A percentile compares a stretch with the other conserved stretches of the same genome.
Conservation (phyloP, 2,888 invertebrate species). For the Euplagia quadripunctaria region DNA sequence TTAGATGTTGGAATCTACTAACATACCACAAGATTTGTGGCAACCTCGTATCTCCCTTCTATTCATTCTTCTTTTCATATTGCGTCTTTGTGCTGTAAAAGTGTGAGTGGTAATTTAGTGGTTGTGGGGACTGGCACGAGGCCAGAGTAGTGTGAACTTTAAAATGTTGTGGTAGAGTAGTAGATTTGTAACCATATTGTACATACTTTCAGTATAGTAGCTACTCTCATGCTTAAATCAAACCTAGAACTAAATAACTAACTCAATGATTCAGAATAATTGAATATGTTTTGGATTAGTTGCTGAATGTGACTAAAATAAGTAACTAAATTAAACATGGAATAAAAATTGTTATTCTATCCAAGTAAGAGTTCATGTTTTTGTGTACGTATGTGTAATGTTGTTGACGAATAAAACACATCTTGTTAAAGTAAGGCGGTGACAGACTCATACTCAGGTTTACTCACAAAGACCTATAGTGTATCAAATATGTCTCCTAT, state of each 20-base stretch:
- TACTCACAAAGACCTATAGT: neutral
- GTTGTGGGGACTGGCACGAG: neutral
- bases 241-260: neutral
- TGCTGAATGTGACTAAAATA: neutral
- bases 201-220: neutral
- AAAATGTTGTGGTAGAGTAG: conserved; percentile 20
- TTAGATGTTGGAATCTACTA: conserved; percentile 17
- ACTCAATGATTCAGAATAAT: neutral
- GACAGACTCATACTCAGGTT: neutral
- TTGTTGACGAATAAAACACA: neutral
- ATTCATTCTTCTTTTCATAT: neutral
- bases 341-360: neutral
- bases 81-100: neutral
- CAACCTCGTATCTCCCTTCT: neutral
- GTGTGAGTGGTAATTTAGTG: neutral
- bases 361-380: neutral
- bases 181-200: conserved; percentile 11
- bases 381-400: neutral
- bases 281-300: neutral
- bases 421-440: neutral
- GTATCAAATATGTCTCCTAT: too few species aligned
- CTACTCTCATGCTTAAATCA: neutral
- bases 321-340: neutral
- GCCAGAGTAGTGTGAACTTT: conserved; percentile 5
- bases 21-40: conserved; percentile 13